Evolutionary conservation across 2,888 invertebrate species (phyloP), one percentile per base, ranked within the genome.

Genomic region (Lycocerus yunnanus): DNA sequence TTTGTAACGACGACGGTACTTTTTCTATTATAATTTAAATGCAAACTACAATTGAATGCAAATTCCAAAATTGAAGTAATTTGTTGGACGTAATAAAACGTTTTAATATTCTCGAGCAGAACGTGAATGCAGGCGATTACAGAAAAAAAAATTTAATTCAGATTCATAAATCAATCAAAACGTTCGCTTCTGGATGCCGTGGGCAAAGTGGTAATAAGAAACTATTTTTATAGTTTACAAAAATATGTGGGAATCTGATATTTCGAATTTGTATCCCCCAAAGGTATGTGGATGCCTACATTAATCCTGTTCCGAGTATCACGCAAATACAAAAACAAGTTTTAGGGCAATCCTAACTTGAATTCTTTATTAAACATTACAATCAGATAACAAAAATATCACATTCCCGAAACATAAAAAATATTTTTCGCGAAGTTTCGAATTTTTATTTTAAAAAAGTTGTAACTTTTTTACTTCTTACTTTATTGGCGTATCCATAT

Each of bases 401-500:
- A 43, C 43, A 43, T 43, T 43, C 43, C 43, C 43, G 5, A n/a
- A 43, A 43, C 43, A n/a, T 43, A 43, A 43, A 43, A 43, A 43
- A 43, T 43, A 43, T 43, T 43, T 43, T 43, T 43, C 43, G n/a
- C n/a, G 43, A 43, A 43, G 43, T 43, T 43, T 43, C 43, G 43
- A 43, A 8, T 43, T 43, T 43, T 43, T 43, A 43, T 27, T 5
- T 13, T 0, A n/a, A 43, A 43, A 43, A 43, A 43, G n/a, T n/a
- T 43, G 1, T 43, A n/a, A 43, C 65, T 66, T 69, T 69, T 73
- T 73, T 69, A 69, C 69, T 73, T 69, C 69, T 73, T 73, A 66
- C 61, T 69, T 69, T 73, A 73, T 73, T 73, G 73, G 66, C 43
- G 69, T 73, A 73, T 73, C 73, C 69, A 69, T 73, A 73, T 73